Conservation (phyloP, 1,140 invertebrate genomes). For the Helicorthomorpha holstii region DNA sequence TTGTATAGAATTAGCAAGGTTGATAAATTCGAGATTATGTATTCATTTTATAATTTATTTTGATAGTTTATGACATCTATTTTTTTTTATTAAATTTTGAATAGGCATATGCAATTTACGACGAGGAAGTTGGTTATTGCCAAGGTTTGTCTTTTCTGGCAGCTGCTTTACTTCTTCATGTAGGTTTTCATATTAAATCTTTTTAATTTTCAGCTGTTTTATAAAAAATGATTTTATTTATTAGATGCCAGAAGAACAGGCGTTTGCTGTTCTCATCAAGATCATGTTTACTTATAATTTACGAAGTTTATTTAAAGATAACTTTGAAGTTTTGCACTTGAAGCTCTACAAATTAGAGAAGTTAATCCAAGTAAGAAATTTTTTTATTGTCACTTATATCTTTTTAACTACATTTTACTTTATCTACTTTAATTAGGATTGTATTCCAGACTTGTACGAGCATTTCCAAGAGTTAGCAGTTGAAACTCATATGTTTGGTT, state of each 20-base stretch:
- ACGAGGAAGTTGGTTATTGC: constrained; percentile 95
- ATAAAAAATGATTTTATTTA: constrained; percentile 5
- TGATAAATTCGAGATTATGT: background rate
- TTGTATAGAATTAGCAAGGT: constrained; percentile 81
- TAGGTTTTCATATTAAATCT: constrained; percentile 30
- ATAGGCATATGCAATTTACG: constrained; percentile 86
- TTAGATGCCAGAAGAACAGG: constrained; percentile 99
- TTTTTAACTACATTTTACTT: background rate
- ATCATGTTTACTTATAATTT: constrained; percentile 95
- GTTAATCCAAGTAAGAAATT: constrained; percentile 57
- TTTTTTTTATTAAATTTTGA: constrained; percentile 9
- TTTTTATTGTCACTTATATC: background rate
- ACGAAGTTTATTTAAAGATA: constrained; percentile 85
- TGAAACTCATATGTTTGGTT: constrained; percentile 98
- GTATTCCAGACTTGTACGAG: constrained; percentile 60
- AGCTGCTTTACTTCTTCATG: constrained; percentile 84
- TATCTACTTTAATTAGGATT: background rate
- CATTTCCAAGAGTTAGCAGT: constrained; percentile 84
- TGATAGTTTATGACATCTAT: background rate
- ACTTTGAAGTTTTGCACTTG: constrained; percentile 89
- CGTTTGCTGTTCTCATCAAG: constrained; percentile 88
- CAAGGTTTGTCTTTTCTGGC: constrained; percentile 95
- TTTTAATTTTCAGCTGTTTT: background rate
- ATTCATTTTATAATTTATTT: background rate
- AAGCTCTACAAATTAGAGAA: constrained; percentile 91